phyloP scores from a whole-genome alignment of 2,113 vertebrate genomes.

The Galeopterus variegatus region DNA sequence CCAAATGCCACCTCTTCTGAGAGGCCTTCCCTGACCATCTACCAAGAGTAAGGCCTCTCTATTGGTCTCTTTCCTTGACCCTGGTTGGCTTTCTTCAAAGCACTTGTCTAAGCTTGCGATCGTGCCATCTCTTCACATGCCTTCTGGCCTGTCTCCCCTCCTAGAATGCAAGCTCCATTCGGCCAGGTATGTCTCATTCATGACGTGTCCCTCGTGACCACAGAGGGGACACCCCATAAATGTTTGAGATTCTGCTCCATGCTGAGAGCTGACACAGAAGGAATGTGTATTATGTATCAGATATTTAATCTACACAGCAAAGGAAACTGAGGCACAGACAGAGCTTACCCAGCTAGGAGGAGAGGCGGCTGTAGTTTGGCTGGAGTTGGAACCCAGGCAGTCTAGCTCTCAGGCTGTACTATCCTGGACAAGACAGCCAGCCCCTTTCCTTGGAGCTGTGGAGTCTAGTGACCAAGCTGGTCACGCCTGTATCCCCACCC shows the following conservation, averaged over 20 bases:
- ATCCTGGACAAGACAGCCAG: no score
- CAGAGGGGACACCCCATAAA: background rate
- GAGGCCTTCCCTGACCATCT: background rate
- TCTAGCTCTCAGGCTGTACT: no score
- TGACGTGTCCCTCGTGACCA: background rate
- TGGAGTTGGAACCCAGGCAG: no score
- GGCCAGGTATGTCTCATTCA: background rate
- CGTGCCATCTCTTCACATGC: fast-evolving
- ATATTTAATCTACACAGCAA: no score
- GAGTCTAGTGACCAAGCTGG: background rate
- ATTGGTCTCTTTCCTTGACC: background rate
- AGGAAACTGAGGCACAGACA: background rate
- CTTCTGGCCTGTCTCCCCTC: background rate
- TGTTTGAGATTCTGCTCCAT: background rate
- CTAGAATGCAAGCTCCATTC: background rate
- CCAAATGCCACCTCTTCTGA: background rate
- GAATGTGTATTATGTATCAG: fast-evolving
- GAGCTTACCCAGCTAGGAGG: fast-evolving
- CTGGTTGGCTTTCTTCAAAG: background rate
- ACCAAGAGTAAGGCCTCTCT: background rate
- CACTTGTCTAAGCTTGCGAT: no score
- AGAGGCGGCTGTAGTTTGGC: fast-evolving
- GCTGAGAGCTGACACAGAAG: background rate
- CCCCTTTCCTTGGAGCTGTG: fast-evolving
- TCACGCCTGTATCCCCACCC: background rate